Evolutionary conservation across 2,797 vertebrate genomes (phyloP).

Genomic region (Sebastes umbrosus): DNA sequence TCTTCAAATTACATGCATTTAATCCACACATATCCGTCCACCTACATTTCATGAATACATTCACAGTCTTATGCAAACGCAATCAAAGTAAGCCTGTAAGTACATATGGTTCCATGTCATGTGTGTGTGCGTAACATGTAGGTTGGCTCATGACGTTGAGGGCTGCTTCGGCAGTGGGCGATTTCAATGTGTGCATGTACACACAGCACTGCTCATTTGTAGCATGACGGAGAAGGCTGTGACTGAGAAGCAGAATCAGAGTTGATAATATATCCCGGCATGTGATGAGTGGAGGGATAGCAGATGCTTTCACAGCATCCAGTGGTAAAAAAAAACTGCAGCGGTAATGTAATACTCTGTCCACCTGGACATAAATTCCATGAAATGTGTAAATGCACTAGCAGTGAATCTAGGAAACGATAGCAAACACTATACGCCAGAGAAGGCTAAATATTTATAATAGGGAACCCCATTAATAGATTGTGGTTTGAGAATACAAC

Average conservation of each 20-base stretch:
- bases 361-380: neutral
- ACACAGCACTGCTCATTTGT: neutral
- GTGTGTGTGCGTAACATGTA: neutral
- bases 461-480: slow-evolving; percentile 28
- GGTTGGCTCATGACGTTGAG: neutral
- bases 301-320: slow-evolving; percentile 12
- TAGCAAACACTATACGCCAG: neutral
- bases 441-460: neutral
- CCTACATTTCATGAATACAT: neutral
- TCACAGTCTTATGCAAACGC: neutral
- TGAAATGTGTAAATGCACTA: neutral
- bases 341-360: neutral
- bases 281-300: neutral
- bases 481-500: slow-evolving; percentile 20
- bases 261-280: slow-evolving; percentile 2
- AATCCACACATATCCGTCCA: neutral
- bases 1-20: neutral
- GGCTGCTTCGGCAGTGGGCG: neutral
- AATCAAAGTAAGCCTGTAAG: neutral
- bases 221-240: neutral
- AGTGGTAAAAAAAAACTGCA: slow-evolving; percentile 1
- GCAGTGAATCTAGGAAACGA: neutral
- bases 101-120: neutral
- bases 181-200: slow-evolving; percentile 30
- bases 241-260: slow-evolving; percentile 6